Evolutionary conservation across 2,888 invertebrate species (phyloP), one percentile per base, ranked within the genome.

Genomic region (Helicoverpa assulta): DNA sequence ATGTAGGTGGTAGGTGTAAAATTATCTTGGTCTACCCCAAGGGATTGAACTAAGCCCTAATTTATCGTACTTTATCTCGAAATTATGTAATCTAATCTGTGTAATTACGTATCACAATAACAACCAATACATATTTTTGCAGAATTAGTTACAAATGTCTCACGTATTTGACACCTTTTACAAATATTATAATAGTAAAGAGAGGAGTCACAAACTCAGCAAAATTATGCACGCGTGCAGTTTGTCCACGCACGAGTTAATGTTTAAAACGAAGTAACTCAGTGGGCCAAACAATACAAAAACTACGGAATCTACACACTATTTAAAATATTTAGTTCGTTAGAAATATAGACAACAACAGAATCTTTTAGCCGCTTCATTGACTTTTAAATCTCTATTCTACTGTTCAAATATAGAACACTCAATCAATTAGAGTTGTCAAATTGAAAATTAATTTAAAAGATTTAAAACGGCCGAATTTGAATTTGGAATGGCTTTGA

Each of bases 401-500:
- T 21, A n/a, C 33, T 54, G 47, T 63, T 40, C 33, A 54, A 76
- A 58, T 43, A 47, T 47, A 47, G 47, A 47, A 47, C 47, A 21
- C 19, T 40, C 26, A 18, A 52, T 59, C 50, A 77, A 71, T 56
- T 8, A 14, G 59, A 53, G 56, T n/a, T 65, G 29, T 55, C 14
- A 60, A 33, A 60, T 77, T 53, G 19, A 4, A 57, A 66, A 78
- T 66, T 65, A 57, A 61, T 74, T 73, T 76, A 40, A 50, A 8
- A 55, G n/a, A n/a, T 62, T 53, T 21, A 0, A 59, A 77, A 51
- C 66, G 57, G 57, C 66, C 43, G 12, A 53, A 61, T 78, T 72
- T 18, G 16, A 74, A 78, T 74, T 61, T 65, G 60, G 52, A 72
- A 16, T 66, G 73, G 78, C 50, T 33, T 59, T 47, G 47, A 64